Evolutionary conservation across 2,888 invertebrate species (phyloP), one percentile per base, ranked within the genome.

Genomic region (Andrena dorsata): DNA sequence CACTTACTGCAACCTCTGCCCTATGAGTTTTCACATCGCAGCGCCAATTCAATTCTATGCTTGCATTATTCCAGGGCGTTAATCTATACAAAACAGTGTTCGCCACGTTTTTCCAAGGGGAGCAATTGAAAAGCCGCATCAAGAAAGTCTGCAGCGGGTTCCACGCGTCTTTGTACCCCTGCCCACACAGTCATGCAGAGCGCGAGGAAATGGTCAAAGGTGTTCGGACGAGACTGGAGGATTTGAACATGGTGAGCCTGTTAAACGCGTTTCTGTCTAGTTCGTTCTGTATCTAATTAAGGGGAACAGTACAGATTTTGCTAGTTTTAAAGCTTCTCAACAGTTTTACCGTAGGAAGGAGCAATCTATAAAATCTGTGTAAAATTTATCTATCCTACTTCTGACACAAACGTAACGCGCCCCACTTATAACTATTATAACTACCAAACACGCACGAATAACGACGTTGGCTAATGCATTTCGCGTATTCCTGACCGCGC

Each of bases 121-220:
- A 98, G 90, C 98, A 98, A 92, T 95, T 98, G 74, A 98, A 98
- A 94, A 96, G 96, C 0, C 96, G 98, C 86, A 98, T 98, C 83
- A 98, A 97, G 95, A 98, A 98, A 94, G 98, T 98, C 61, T 98
- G 98, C 95, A 97, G 97, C 86, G 98, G 98, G 1, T 98, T 98
- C 94, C 97, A 98, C 90, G 98, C 98, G 2, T 98, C 98, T 3
- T 95, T 98, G 82, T 98, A 98, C 94, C 98, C 98, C 0, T 98
- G 98, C 93, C 98, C 98, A 0, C 98, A 97, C 81, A 97, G 97
- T 51, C 96, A 97, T 87, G 95, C 95, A 23, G 98, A 98, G 92
- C 95, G 98, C 49, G 95, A 97, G 86, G 98, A 98, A 91, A 98
- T 98, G 98, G 96, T 98, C 68, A 97, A 97, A 91, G 98, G 98